A percentile compares a stretch with the other conserved stretches of the same genome.
Conservation (phyloP, 2,888 invertebrate species). For the Oligia fasciuncula region DNA sequence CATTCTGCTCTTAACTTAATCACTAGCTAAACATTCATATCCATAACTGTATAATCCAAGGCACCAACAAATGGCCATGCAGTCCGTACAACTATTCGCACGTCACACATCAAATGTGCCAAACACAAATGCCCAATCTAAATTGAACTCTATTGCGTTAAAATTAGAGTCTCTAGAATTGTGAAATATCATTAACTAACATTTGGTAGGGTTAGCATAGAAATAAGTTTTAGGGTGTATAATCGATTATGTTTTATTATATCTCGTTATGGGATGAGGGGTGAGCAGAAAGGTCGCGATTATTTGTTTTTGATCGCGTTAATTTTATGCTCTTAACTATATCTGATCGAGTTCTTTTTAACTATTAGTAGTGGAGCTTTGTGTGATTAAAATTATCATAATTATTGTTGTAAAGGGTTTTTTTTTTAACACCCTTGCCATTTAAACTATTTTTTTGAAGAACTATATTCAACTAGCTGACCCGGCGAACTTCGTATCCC, state of each 20-base stretch:
- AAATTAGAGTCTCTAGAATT: constrained; percentile 22
- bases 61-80: constrained; percentile 79
- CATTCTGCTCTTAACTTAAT: background rate
- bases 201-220: constrained; percentile 65
- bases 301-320: constrained; percentile 72
- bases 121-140: constrained; percentile 34
- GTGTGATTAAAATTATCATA: constrained; percentile 43
- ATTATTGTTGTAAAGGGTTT: constrained; percentile 12
- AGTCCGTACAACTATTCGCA: constrained; percentile 71
- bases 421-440: background rate
- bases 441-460: background rate
- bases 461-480: background rate
- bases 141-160: constrained; percentile 47
- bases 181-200: constrained; percentile 2
- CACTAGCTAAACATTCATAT: constrained; percentile 37
- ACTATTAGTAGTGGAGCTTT: constrained; percentile 35
- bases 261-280: constrained; percentile 78
- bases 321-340: constrained; percentile 67
- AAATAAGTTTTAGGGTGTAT: constrained; percentile 82
- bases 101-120: constrained; percentile 45
- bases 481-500: background rate
- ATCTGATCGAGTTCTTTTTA: constrained; percentile 57
- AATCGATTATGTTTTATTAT: constrained; percentile 85
- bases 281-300: constrained; percentile 56
- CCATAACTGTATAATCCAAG: constrained; percentile 61